Conservation (phyloP, 2,888 invertebrate species). For the Andrena flavipes region DNA sequence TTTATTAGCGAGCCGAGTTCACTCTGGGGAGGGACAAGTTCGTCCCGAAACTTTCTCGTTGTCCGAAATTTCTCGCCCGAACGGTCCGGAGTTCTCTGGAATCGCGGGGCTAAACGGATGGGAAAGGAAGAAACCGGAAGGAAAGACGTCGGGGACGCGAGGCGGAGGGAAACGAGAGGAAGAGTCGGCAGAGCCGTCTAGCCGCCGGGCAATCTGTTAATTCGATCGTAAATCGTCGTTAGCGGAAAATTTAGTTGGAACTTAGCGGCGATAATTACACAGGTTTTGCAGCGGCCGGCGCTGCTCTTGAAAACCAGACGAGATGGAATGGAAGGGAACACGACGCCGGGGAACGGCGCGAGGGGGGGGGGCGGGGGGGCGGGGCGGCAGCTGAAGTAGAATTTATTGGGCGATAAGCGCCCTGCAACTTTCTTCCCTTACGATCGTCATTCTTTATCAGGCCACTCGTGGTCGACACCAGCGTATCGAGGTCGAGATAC, state of each 20-base stretch:
- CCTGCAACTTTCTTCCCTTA: slow-evolving; percentile 78
- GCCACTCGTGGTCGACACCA: slow-evolving; percentile 69
- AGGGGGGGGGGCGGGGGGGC: not conserved
- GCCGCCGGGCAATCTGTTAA: slow-evolving; percentile 78
- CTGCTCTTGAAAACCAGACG: slow-evolving; percentile 47
- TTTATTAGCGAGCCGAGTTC: slow-evolving; percentile 14
- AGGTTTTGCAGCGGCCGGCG: slow-evolving; percentile 70
- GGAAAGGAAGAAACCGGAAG: slow-evolving; percentile 9
- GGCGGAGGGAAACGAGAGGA: not conserved
- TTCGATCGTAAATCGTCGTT: slow-evolving; percentile 83
- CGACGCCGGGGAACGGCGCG: slow-evolving; percentile 9
- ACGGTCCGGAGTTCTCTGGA: not conserved
- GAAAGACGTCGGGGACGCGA: not conserved
- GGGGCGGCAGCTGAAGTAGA: slow-evolving; percentile 76
- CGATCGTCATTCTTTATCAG: slow-evolving; percentile 81
- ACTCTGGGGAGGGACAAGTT: slow-evolving; percentile 11
- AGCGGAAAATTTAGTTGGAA: slow-evolving; percentile 80
- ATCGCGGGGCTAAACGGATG: not conserved
- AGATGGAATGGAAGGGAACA: slow-evolving; percentile 42
- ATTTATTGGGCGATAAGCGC: slow-evolving; percentile 82
- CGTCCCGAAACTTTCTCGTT: not conserved
- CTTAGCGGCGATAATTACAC: slow-evolving; percentile 80
- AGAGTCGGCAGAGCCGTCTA: slow-evolving; percentile 34
- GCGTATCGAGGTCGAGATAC: slow-evolving; percentile 69
- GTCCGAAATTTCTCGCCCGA: slow-evolving; percentile 15